A percentile compares a stretch with the other conserved stretches of the same genome.
phyloP scores from a whole-genome alignment of 2,888 invertebrate genomes.

The Eupithecia centaureata region DNA sequence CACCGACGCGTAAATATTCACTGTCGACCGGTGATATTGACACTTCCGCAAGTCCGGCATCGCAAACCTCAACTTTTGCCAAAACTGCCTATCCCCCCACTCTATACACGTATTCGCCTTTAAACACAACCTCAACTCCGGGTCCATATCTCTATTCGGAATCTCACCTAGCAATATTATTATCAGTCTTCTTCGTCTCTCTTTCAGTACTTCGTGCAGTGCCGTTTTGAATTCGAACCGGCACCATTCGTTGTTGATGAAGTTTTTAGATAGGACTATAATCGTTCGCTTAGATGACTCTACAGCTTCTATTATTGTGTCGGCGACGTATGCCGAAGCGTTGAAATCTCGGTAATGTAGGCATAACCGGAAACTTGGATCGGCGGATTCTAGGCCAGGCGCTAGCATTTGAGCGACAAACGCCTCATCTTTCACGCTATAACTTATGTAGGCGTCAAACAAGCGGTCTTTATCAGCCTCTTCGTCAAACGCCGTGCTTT shows the following conservation, averaged over 20 bases:
- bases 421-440: constrained; percentile 96
- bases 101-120: constrained; percentile 96
- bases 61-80: constrained; percentile 97
- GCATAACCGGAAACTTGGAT: constrained; percentile 93
- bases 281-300: constrained; percentile 95
- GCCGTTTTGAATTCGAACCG: constrained; percentile 97
- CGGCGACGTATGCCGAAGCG: constrained; percentile 93
- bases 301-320: constrained; percentile 96
- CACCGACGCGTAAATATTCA: constrained; percentile 89
- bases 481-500: constrained; percentile 91
- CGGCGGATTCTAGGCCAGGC: constrained; percentile 92
- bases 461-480: constrained; percentile 92
- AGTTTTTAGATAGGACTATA: constrained; percentile 95
- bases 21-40: constrained; percentile 86
- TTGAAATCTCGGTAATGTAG: constrained; percentile 96
- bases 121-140: constrained; percentile 94
- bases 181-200: constrained; percentile 93
- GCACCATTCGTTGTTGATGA: constrained; percentile 97
- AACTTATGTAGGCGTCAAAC: constrained; percentile 98
- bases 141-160: constrained; percentile 94
- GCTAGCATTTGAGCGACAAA: constrained; percentile 95
- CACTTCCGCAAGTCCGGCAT: constrained; percentile 92
- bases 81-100: constrained; percentile 97
- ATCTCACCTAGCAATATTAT: constrained; percentile 95
- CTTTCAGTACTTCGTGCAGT: constrained; percentile 94